phyloP scores from a whole-genome alignment of 2,113 vertebrate species.

The Argyrosomus japonicus region DNA sequence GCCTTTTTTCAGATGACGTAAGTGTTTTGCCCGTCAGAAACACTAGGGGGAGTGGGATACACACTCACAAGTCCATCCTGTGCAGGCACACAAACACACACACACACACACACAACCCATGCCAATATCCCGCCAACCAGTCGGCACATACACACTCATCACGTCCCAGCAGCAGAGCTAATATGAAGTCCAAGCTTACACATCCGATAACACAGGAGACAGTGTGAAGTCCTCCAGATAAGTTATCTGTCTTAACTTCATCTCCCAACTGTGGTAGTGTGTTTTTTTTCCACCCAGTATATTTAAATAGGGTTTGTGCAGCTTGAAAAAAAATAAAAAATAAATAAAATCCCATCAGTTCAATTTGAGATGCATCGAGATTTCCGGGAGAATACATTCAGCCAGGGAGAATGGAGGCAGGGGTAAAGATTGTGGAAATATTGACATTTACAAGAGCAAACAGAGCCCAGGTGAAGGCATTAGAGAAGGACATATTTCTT shows the following conservation, averaged over 20 bases:
- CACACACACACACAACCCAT: slow-evolving; percentile 24
- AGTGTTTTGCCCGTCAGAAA: slow-evolving; percentile 70
- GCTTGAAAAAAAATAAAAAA: slow-evolving; percentile 14
- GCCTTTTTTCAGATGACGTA: slow-evolving; percentile 74
- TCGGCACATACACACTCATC: slow-evolving; percentile 57
- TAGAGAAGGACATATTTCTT: slow-evolving; percentile 60
- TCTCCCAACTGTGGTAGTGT: slow-evolving; percentile 35
- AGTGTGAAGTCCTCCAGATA: slow-evolving; percentile 77
- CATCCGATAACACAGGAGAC: slow-evolving; percentile 68
- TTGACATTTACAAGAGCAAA: slow-evolving; percentile 80
- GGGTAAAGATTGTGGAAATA: slow-evolving; percentile 81
- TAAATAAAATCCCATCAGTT: slow-evolving; percentile 62
- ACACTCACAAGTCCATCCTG: slow-evolving; percentile 61
- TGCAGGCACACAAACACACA: slow-evolving; percentile 24
- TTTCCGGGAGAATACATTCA: slow-evolving; percentile 41
- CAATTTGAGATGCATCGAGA: slow-evolving; percentile 71
- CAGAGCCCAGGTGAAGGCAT: slow-evolving; percentile 73
- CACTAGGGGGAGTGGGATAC: slow-evolving; percentile 81
- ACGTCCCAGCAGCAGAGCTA: slow-evolving; percentile 67
- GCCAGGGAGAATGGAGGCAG: slow-evolving; percentile 50
- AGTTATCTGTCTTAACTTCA: slow-evolving; percentile 71
- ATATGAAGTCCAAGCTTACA: slow-evolving; percentile 75
- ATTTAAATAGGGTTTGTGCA: slow-evolving; percentile 65
- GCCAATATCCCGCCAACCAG: slow-evolving; percentile 57
- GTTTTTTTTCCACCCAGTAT: not conserved